Percentiles rank a stretch among this genome's conserved stretches.
Conservation (phyloP, 1,140 invertebrate genomes). For the Eubasilissa regina region DNA sequence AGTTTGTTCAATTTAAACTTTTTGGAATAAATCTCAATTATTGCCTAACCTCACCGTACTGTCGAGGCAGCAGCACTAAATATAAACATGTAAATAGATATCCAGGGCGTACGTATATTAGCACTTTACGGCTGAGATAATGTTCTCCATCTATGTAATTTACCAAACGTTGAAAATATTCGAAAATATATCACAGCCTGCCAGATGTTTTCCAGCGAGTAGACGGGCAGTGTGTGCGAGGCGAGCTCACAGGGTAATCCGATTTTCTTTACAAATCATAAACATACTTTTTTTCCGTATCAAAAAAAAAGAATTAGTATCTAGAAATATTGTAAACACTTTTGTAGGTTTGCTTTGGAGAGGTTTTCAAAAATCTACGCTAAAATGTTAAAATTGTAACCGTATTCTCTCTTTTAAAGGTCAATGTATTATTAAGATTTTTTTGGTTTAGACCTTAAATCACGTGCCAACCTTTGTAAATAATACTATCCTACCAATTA, state of each 20-base stretch:
- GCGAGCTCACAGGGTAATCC: conserved; percentile 5
- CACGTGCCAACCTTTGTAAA: too few species aligned
- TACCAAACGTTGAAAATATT: conserved; percentile 9
- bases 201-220: conserved; percentile 15
- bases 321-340: too few species aligned
- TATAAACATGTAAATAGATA: conserved; percentile 3
- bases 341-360: too few species aligned
- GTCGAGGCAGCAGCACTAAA: not conserved
- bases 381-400: too few species aligned
- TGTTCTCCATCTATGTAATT: conserved; percentile 20
- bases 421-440: too few species aligned
- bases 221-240: not conserved
- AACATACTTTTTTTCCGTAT: not conserved
- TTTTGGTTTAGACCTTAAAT: too few species aligned
- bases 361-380: too few species aligned
- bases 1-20: not conserved
- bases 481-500: too few species aligned
- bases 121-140: conserved; percentile 13
- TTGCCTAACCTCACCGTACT: conserved; percentile 10
- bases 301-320: too few species aligned
- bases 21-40: conserved; percentile 19
- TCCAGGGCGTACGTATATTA: conserved; percentile 1
- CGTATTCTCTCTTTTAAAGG: too few species aligned
- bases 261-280: conserved; percentile 8
- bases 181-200: conserved; percentile 11